Evolutionary conservation across 2,888 invertebrate genomes (phyloP).

Genomic region (Crossocerus cetratus): DNA sequence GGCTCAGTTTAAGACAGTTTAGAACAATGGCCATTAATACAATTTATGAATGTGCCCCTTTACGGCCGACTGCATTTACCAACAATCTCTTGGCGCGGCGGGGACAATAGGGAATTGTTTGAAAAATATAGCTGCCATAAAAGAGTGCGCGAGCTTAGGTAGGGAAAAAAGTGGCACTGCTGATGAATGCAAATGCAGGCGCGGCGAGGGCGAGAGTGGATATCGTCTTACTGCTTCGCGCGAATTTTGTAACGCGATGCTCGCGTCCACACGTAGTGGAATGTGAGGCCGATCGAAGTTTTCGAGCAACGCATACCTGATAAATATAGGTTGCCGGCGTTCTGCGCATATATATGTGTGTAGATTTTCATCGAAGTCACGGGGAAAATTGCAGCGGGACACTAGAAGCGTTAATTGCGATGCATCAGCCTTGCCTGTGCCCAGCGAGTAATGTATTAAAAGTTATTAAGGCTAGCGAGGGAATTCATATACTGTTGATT

Average conservation of each 20-base stretch:
- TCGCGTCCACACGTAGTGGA: not conserved
- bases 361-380: not conserved
- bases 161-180: not conserved
- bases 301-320: too few species aligned
- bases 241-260: conserved; percentile 42
- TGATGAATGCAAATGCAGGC: conserved; percentile 19
- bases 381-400: too few species aligned
- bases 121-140: too few species aligned
- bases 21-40: conserved; percentile 41
- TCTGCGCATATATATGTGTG: conserved; percentile 1
- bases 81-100: too few species aligned
- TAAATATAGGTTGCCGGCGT: too few species aligned
- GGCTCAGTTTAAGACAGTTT: conserved; percentile 21
- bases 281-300: too few species aligned
- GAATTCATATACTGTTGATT: too few species aligned
- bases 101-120: too few species aligned
- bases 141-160: not conserved
- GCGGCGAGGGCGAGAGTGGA: conserved; percentile 2
- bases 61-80: not conserved
- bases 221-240: conserved; percentile 36
- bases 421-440: too few species aligned
- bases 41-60: conserved; percentile 25
- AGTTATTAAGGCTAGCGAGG: too few species aligned
- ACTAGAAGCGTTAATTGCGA: too few species aligned
- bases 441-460: too few species aligned